Evolutionary conservation across 2,888 invertebrate species (phyloP).

Genomic region (Morpho helenor): DNA sequence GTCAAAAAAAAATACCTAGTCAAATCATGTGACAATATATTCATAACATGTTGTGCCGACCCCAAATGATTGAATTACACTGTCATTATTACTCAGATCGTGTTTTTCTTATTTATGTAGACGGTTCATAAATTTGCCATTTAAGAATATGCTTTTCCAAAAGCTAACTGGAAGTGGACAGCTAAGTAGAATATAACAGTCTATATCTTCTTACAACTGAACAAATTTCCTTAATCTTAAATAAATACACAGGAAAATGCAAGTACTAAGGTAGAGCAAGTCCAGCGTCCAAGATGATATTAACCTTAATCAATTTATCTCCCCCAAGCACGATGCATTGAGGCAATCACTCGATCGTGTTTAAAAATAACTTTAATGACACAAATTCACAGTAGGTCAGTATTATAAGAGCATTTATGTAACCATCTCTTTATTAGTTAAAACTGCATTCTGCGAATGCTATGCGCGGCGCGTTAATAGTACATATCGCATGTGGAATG

Average conservation of each 20-base stretch:
- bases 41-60: too few relatives aligned
- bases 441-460: constrained; percentile 12
- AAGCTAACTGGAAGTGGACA: too few relatives aligned
- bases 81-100: too few relatives aligned
- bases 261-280: not conserved
- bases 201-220: too few relatives aligned
- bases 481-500: constrained; percentile 6
- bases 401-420: constrained; percentile 16
- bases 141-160: too few relatives aligned
- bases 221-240: not conserved
- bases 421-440: constrained; percentile 5
- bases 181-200: too few relatives aligned
- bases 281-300: constrained; percentile 16
- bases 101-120: too few relatives aligned
- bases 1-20: too few relatives aligned
- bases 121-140: too few relatives aligned
- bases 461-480: constrained; percentile 6
- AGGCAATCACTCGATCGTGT: constrained; percentile 18
- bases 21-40: too few relatives aligned
- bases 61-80: too few relatives aligned
- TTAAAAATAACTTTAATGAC: constrained; percentile 29
- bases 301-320: constrained; percentile 25
- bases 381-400: constrained; percentile 26
- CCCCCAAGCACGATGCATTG: constrained; percentile 25
- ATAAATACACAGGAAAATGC: not conserved